Conservation (phyloP, 2,797 vertebrate genomes). For the Semotilus atromaculatus region DNA sequence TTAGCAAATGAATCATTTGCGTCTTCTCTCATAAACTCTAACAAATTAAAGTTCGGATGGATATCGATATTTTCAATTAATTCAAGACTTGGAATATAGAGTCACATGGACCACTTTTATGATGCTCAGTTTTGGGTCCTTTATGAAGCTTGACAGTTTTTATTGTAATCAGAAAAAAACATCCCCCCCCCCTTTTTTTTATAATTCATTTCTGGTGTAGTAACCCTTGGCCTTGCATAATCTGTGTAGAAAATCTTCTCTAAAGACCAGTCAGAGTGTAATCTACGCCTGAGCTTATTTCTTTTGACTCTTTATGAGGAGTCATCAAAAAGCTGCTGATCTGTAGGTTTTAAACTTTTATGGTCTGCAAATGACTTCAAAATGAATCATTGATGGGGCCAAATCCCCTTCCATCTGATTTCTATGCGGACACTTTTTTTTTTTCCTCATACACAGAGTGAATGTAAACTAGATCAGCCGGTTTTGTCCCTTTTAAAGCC, state of each 20-base stretch:
- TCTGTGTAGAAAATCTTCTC: neutral
- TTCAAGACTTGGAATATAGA: neutral
- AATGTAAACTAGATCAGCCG: neutral
- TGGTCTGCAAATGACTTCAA: neutral
- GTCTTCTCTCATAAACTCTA: neutral
- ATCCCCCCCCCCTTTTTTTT: neutral
- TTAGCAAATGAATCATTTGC: neutral
- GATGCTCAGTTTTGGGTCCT: neutral
- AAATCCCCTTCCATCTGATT: conserved; percentile 10
- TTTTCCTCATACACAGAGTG: neutral
- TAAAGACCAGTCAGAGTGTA: neutral
- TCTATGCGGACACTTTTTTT: neutral
- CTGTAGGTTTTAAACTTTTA: conserved; percentile 6
- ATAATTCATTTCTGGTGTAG: neutral
- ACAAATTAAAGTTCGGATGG: neutral
- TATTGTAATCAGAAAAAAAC: neutral
- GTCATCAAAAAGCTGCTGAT: neutral
- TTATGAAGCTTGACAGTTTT: neutral
- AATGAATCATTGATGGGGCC: neutral
- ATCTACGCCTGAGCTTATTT: neutral
- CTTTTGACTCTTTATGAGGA: neutral
- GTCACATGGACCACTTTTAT: neutral
- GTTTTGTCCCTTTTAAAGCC: neutral
- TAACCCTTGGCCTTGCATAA: neutral
- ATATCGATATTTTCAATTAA: neutral